Evolutionary conservation across 2,797 vertebrate genomes (phyloP).

Genomic region (Manis javanica): DNA sequence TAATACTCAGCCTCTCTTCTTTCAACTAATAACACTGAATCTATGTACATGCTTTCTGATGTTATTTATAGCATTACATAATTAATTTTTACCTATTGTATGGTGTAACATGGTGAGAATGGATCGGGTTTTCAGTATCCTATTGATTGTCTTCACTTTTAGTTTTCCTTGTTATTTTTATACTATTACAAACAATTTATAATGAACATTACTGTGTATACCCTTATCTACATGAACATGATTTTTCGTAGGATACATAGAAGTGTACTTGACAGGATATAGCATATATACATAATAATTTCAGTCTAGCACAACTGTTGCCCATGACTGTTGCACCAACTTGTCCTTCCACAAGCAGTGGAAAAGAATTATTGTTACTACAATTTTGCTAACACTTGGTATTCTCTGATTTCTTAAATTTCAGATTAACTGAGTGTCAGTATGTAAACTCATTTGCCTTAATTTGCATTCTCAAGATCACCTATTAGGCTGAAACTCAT

Average conservation of each 20-base stretch:
- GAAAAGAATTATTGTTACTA: neutral
- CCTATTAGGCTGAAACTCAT: neutral
- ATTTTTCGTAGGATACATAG: neutral
- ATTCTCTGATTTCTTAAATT: neutral
- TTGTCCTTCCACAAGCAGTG: neutral
- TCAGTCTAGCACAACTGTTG: neutral
- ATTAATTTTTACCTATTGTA: neutral
- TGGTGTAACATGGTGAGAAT: neutral
- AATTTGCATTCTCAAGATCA: neutral
- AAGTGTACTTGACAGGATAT: neutral
- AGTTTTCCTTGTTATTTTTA: neutral
- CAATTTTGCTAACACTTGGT: neutral
- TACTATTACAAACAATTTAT: neutral
- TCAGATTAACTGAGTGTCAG: neutral
- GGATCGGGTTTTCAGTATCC: neutral
- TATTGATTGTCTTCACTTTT: neutral
- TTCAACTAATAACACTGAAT: neutral
- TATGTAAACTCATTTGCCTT: neutral
- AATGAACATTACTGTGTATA: neutral
- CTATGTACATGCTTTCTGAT: neutral
- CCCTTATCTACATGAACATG: neutral
- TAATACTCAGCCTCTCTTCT: neutral
- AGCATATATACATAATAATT: neutral
- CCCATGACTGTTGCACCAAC: neutral
- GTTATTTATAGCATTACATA: neutral